Evolutionary conservation across 2,888 invertebrate species (phyloP), one percentile per base, ranked within the genome.

Genomic region (Cheilosia pagana): DNA sequence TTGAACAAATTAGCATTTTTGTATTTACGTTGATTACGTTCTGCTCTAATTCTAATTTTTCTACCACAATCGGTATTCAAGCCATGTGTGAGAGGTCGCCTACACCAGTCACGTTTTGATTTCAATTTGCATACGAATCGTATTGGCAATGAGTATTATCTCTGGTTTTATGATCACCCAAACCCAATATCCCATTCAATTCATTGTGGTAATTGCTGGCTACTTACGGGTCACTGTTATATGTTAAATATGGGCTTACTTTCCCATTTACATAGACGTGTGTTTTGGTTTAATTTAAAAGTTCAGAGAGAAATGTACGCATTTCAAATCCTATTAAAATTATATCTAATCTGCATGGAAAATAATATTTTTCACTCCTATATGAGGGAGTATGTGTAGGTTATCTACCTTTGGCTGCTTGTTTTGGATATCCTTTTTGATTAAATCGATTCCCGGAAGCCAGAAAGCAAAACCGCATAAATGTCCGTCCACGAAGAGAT

Each of bases 81-180:
- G 12, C 23, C 45, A 28, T 63, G 65, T 41, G 39, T 43, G 68
- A 21, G 39, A 10, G 39, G 35, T 10, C 25, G 57, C 45, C 31
- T 45, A 57, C 39, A 41, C 16, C 28, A 25, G 71, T 82, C 82
- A 82, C 82, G 82, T 82, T 77, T 43, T 60, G 71, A 60, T 67
- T 77, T 70, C 65, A 65, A 82, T 82, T 82, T 82, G 67, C 82
- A 82, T 82, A 77, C 52, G 71, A 82, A 82, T 72, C 72, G 52
- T 67, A 82, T 82, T 70, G 50, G 35, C 76, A 59, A 68, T 50
- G 70, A 63, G 52, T 52, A 63, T 81, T 75, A 81, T 55, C 75
- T 81, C 53, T 52, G 55, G 16, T 70, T 50, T 75, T 81, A 81
- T 53, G 57, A 75, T 39, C 70, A 63, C 63, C 57, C 59, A 35